phyloP scores from a whole-genome alignment of 37 sponge, comb jelly and placozoan species.

The Aplysina aerophoba region DNA sequence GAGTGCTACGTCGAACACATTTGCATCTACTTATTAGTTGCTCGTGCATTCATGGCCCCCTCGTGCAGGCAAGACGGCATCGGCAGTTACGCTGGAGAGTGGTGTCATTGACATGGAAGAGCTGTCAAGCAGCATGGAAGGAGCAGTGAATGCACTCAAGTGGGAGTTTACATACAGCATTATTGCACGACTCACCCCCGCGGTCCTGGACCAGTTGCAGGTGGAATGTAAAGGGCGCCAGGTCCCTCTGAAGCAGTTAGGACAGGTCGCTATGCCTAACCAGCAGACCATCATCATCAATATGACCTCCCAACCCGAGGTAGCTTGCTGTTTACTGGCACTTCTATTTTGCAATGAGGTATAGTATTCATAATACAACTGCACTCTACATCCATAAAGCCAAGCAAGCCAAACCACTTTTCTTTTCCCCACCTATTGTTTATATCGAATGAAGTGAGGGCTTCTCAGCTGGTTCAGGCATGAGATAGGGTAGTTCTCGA shows the following conservation, averaged over 20 bases:
- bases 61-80: background rate
- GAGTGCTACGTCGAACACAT: too few species aligned
- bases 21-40: background rate
- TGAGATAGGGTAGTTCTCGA: too few species aligned
- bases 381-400: too few species aligned
- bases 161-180: slow-evolving; percentile 64
- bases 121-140: slow-evolving; percentile 47
- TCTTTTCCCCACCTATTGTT: too few species aligned
- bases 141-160: slow-evolving; percentile 52
- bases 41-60: background rate
- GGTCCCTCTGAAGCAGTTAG: slow-evolving; percentile 57
- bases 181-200: slow-evolving; percentile 67
- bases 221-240: slow-evolving; percentile 51
- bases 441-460: too few species aligned
- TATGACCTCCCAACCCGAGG: slow-evolving; percentile 65
- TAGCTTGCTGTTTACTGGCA: too few species aligned
- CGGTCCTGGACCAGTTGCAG: slow-evolving; percentile 50
- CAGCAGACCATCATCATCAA: slow-evolving; percentile 68
- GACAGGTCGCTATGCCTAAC: slow-evolving; percentile 67
- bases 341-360: too few species aligned
- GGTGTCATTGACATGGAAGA: slow-evolving; percentile 55
- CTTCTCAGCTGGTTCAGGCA: too few species aligned
- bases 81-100: slow-evolving; percentile 11
- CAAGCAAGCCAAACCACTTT: too few species aligned
- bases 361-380: too few species aligned